phyloP scores from a whole-genome alignment of 2,113 vertebrate species.

The Callorhinus ursinus region DNA sequence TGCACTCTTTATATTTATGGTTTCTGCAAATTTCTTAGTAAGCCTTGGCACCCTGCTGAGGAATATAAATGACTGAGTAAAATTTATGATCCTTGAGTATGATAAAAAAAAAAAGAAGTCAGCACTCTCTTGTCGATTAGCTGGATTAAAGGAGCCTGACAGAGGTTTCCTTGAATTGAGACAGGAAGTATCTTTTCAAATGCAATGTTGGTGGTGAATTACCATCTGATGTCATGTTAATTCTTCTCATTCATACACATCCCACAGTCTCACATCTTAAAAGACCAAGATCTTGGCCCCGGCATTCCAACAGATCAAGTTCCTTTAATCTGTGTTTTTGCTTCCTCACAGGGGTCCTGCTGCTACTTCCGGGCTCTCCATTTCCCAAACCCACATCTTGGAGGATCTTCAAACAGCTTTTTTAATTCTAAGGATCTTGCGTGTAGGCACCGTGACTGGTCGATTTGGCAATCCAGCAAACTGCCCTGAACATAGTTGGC shows the following conservation, averaged over 20 bases:
- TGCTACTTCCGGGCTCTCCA: background rate
- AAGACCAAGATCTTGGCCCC: background rate
- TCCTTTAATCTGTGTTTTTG: background rate
- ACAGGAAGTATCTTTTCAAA: background rate
- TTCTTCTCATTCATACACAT: background rate
- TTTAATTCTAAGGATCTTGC: background rate
- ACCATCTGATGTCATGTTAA: background rate
- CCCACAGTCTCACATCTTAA: background rate
- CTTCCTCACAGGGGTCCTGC: background rate
- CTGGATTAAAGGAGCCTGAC: background rate
- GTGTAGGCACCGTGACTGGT: background rate
- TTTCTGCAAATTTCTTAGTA: conserved; percentile 50
- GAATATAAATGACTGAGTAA: background rate
- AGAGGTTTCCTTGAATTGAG: background rate
- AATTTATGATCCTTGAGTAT: conserved; percentile 18
- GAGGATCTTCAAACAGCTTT: background rate
- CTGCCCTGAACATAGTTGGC: background rate
- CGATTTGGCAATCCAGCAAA: background rate
- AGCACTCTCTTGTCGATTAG: background rate
- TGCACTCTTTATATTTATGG: conserved; percentile 42
- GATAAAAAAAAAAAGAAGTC: background rate
- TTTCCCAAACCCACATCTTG: background rate
- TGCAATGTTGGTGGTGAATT: background rate
- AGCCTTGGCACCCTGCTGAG: background rate
- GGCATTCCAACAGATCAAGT: background rate